A percentile compares a stretch with the other conserved stretches of the same genome.
Conservation (phyloP, 2,797 vertebrate species). For the Tolypeutes matacus region DNA sequence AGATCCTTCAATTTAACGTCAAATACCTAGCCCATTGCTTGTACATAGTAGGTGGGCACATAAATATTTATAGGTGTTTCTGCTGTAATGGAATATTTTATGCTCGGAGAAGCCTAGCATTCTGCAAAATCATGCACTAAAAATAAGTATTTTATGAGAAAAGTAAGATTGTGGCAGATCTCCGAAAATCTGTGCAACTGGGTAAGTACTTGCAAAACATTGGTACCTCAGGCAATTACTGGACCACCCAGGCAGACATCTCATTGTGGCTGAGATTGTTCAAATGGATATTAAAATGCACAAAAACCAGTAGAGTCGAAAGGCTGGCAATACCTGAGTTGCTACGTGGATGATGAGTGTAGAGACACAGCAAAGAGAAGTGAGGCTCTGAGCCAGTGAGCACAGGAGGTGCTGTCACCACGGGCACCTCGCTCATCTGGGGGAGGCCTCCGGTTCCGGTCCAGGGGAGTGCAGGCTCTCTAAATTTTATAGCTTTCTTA, state of each 20-base stretch:
- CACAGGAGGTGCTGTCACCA: neutral
- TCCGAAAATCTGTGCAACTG: neutral
- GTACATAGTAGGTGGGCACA: neutral
- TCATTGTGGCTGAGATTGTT: neutral
- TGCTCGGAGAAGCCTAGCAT: neutral
- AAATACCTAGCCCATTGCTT: neutral
- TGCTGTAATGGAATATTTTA: neutral
- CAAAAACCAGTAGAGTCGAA: neutral
- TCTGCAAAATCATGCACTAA: neutral
- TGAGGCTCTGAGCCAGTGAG: neutral
- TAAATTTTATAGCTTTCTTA: neutral
- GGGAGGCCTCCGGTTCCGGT: too few relatives aligned
- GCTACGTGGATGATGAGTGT: neutral
- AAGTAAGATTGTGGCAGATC: neutral
- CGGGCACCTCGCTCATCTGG: too few relatives aligned
- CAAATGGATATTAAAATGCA: neutral
- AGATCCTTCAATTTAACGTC: neutral
- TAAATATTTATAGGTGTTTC: neutral
- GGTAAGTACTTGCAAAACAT: neutral
- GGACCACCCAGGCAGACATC: neutral
- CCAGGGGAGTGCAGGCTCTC: neutral
- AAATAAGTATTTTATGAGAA: neutral
- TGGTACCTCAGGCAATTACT: neutral
- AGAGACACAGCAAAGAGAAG: neutral
- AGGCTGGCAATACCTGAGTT: neutral